phyloP scores from a whole-genome alignment of 2,113 vertebrate species.

The Albula goreensis region DNA sequence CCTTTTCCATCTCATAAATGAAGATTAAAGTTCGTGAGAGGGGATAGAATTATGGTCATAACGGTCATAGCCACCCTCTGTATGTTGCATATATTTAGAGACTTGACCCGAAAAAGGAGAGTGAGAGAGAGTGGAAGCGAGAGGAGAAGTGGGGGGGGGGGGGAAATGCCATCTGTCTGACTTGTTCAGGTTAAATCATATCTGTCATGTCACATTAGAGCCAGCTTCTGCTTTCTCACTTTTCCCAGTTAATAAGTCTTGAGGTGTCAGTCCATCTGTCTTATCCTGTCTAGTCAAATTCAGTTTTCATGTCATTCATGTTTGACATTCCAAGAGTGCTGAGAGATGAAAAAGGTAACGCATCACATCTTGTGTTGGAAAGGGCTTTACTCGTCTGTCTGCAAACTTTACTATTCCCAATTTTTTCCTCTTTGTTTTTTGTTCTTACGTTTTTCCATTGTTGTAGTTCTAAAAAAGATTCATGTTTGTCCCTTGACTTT shows the following conservation, averaged over 20 bases:
- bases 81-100: too few species aligned
- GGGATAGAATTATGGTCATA: too few species aligned
- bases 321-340: neutral
- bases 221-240: neutral
- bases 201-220: neutral
- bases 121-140: too few species aligned
- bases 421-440: neutral
- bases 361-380: neutral
- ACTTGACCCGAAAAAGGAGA: too few species aligned
- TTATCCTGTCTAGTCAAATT: neutral
- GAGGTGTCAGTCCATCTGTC: neutral
- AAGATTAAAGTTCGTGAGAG: too few species aligned
- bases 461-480: neutral
- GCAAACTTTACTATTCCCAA: neutral
- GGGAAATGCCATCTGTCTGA: neutral
- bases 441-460: neutral
- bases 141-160: neutral
- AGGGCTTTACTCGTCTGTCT: neutral
- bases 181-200: neutral
- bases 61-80: too few species aligned
- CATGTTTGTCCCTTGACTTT: constrained; percentile 14
- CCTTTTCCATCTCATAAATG: too few species aligned
- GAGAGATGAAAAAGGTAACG: neutral
- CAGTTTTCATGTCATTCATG: neutral
- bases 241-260: neutral